Evolutionary conservation across 2,888 invertebrate species (phyloP).

Genomic region (Mimachlamys varia): DNA sequence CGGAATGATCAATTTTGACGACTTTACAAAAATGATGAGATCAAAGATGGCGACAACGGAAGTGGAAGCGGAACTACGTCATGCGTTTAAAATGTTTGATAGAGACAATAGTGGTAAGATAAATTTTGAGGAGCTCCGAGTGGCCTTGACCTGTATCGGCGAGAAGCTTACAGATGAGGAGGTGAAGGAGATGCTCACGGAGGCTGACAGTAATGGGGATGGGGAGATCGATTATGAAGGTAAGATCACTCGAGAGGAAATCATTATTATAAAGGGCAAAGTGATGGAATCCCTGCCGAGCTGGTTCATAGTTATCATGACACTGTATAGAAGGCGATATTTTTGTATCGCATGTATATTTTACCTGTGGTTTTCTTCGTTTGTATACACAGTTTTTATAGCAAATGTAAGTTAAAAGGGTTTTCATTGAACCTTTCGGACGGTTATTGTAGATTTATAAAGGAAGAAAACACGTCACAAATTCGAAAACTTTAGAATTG

Average conservation of each 20-base stretch:
- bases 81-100: conserved; percentile 32
- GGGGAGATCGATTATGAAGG: conserved; percentile 37
- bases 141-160: background rate
- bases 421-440: no score
- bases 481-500: no score
- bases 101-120: background rate
- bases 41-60: background rate
- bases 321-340: no score
- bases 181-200: background rate
- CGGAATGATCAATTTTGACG: background rate
- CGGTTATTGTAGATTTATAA: no score
- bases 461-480: no score
- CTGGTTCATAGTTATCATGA: no score
- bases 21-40: background rate
- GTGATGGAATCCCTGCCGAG: no score
- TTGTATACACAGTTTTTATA: no score
- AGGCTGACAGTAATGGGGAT: conserved; percentile 10
- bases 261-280: no score
- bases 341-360: no score
- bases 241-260: background rate
- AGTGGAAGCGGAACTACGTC: background rate
- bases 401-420: no score
- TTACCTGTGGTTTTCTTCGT: no score
- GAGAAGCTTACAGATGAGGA: conserved; percentile 23
- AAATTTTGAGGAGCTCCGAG: background rate